Percentiles rank a stretch among this genome's conserved stretches.
These are phyloP conservation scores for Cyrtorhinus lividipennis DNA, from an alignment of 1,140 invertebrate species.

Conservation along the genomic window DNA sequence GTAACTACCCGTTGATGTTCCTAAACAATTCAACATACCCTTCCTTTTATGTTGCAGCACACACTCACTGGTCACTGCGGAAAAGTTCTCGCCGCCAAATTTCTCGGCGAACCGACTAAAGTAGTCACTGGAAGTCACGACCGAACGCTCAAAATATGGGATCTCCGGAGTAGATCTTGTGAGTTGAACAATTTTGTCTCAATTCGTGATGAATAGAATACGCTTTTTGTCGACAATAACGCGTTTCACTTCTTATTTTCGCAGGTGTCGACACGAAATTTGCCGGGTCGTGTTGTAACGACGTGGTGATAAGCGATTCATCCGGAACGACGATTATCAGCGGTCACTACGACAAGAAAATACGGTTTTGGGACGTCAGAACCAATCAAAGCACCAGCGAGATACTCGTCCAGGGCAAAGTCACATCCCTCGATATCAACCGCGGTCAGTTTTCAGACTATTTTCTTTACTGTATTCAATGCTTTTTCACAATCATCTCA, in stretches of 20 bases:
- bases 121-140: slow-evolving; percentile 90
- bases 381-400: slow-evolving; percentile 64
- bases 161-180: slow-evolving; percentile 83
- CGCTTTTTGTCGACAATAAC: neutral
- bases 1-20: no score
- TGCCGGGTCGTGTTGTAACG: slow-evolving; percentile 90
- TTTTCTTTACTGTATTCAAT: neutral
- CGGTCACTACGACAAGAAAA: slow-evolving; percentile 92
- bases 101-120: slow-evolving; percentile 74
- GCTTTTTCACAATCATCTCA: no score
- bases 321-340: slow-evolving; percentile 87
- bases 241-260: slow-evolving; percentile 15
- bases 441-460: slow-evolving; percentile 45
- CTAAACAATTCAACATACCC: no score
- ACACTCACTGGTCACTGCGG: slow-evolving; percentile 92
- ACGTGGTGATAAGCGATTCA: slow-evolving; percentile 76
- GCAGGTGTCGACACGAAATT: slow-evolving; percentile 90
- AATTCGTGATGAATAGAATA: neutral
- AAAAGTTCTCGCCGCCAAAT: slow-evolving; percentile 89
- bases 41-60: slow-evolving; percentile 48
- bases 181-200: slow-evolving; percentile 35
- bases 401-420: slow-evolving; percentile 77
- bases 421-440: slow-evolving; percentile 87
- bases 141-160: slow-evolving; percentile 93
- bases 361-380: slow-evolving; percentile 91